phyloP scores from a whole-genome alignment of 2,113 vertebrate genomes.

The Ranitomeya imitator region DNA sequence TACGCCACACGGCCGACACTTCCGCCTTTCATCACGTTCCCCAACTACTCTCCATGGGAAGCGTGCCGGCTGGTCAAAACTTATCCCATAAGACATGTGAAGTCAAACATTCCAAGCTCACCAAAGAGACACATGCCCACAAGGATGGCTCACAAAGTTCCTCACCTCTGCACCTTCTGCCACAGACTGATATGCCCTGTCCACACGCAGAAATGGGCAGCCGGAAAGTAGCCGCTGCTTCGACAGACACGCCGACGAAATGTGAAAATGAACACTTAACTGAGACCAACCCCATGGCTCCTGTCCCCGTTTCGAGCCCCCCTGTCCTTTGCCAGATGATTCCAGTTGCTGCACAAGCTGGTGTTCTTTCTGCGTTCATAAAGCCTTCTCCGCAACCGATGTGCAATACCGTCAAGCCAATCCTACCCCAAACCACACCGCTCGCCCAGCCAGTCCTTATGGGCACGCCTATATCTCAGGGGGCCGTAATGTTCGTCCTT shows the following conservation, averaged over 20 bases:
- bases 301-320: constrained; percentile 72
- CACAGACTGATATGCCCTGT: constrained; percentile 6
- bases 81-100: constrained; percentile 43
- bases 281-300: constrained; percentile 66
- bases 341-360: constrained; percentile 77
- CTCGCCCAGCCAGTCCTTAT: constrained; percentile 80
- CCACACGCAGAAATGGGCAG: constrained; percentile 48
- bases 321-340: constrained; percentile 90
- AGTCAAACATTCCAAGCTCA: constrained; percentile 50
- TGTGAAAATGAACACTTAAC: constrained; percentile 68
- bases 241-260: constrained; percentile 66
- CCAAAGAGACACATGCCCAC: neutral
- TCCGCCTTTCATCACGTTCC: constrained; percentile 72
- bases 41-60: constrained; percentile 46
- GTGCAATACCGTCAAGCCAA: constrained; percentile 69
- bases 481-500: constrained; percentile 92
- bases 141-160: constrained; percentile 30
- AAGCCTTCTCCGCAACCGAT: constrained; percentile 75
- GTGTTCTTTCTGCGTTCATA: constrained; percentile 83
- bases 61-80: constrained; percentile 12
- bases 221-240: constrained; percentile 45
- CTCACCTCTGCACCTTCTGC: constrained; percentile 39
- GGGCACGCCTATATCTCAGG: constrained; percentile 82
- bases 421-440: constrained; percentile 74
- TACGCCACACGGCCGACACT: constrained; percentile 82